Conservation (phyloP, 2,797 vertebrate species). For the Carapus acus region DNA sequence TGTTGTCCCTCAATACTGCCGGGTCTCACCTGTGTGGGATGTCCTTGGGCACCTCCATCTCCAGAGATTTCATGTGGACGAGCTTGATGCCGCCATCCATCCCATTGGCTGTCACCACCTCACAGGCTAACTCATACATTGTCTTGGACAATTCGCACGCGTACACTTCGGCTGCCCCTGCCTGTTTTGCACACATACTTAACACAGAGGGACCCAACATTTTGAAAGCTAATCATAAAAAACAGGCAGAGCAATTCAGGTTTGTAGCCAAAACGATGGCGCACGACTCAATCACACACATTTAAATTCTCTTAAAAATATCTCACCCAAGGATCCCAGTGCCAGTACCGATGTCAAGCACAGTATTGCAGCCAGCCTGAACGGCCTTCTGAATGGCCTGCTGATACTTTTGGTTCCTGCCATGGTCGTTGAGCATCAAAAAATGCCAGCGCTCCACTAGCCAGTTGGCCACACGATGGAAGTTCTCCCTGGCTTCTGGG, state of each 20-base stretch:
- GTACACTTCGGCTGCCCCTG: constrained; percentile 83
- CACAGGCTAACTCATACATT: constrained; percentile 91
- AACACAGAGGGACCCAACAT: constrained; percentile 23
- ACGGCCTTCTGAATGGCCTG: constrained; percentile 88
- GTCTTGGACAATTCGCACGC: constrained; percentile 97
- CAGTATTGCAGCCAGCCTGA: constrained; percentile 77
- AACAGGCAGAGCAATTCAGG: no score
- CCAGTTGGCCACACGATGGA: constrained; percentile 96
- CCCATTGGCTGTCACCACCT: constrained; percentile 84
- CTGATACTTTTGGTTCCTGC: constrained; percentile 84
- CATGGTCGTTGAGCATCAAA: constrained; percentile 92
- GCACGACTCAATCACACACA: no score
- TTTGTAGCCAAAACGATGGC: neutral
- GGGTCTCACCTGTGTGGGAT: constrained; percentile 81
- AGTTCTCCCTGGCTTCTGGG: constrained; percentile 92
- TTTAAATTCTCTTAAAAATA: constrained; percentile 28
- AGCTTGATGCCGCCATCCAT: constrained; percentile 84
- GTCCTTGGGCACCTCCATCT: constrained; percentile 88
- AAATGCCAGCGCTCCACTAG: constrained; percentile 98
- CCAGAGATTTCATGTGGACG: constrained; percentile 90
- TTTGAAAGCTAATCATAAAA: no score
- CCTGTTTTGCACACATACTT: constrained; percentile 95
- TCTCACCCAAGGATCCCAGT: constrained; percentile 93
- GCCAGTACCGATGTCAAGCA: constrained; percentile 95
- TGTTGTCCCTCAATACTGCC: neutral